Conservation (phyloP, 2,797 vertebrate genomes). For the Rhynchotus rufescens region DNA sequence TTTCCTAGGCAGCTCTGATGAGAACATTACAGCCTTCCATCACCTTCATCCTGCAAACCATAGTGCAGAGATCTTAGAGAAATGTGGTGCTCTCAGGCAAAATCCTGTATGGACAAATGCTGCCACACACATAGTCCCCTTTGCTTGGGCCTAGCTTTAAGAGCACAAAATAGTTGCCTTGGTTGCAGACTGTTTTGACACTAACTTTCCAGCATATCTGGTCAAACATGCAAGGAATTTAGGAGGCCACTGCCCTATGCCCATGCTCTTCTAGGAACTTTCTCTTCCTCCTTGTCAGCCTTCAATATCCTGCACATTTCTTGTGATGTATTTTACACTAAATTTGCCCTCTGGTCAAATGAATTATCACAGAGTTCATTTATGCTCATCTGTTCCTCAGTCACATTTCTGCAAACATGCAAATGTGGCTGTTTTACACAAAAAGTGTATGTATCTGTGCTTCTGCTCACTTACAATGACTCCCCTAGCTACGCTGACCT, state of each 20-base stretch:
- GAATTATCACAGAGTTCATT: not conserved
- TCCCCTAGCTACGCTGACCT: rapidly evolving
- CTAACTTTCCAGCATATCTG: not conserved
- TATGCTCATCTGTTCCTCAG: not conserved
- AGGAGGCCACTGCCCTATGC: not conserved
- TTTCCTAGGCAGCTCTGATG: not conserved
- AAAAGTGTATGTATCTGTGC: rapidly evolving
- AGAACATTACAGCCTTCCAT: not conserved
- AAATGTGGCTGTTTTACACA: not conserved
- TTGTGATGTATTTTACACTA: not conserved
- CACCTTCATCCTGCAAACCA: not conserved
- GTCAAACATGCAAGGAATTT: not conserved
- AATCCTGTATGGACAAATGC: rapidly evolving
- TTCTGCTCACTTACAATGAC: not conserved
- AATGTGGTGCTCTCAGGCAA: rapidly evolving
- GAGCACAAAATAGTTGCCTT: not conserved
- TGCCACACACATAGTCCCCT: not conserved
- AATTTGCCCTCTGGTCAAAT: not conserved
- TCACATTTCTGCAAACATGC: not conserved
- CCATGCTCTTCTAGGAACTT: not conserved
- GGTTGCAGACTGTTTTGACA: not conserved
- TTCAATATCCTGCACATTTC: not conserved
- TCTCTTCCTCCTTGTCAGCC: not conserved
- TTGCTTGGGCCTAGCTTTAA: not conserved
- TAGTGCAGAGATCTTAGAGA: not conserved